A percentile compares a stretch with the other conserved stretches of the same genome.
phyloP scores from a whole-genome alignment of 2,113 vertebrate species.

The Pycnonotus jocosus region DNA sequence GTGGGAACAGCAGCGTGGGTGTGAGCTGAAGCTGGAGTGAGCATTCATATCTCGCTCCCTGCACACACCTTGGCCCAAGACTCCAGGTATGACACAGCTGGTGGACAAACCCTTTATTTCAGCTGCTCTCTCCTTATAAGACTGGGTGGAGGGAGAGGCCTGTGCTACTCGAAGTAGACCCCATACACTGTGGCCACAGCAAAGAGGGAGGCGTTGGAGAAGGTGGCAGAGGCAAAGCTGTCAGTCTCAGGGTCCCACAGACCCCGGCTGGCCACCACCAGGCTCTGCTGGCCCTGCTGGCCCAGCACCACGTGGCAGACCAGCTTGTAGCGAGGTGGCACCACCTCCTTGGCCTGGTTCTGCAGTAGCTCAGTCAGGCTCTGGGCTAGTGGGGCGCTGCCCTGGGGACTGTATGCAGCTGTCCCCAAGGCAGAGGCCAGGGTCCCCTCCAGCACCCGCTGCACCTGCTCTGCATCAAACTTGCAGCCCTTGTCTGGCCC shows the following conservation, averaged over 20 bases:
- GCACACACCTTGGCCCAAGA: background rate
- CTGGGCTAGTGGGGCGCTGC: constrained; percentile 27
- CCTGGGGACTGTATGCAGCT: constrained; percentile 31
- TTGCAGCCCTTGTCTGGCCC: constrained; percentile 51
- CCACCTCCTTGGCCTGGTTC: constrained; percentile 58
- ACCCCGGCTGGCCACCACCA: constrained; percentile 66
- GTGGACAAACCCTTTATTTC: constrained; percentile 51
- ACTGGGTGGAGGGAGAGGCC: background rate
- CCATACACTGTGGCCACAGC: constrained; percentile 73
- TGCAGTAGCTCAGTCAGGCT: constrained; percentile 69
- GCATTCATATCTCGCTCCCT: background rate
- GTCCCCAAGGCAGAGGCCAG: constrained; percentile 33
- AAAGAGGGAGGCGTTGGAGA: constrained; percentile 72
- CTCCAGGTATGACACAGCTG: background rate
- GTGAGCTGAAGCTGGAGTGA: background rate
- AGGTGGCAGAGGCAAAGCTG: constrained; percentile 66
- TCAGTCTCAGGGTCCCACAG: constrained; percentile 70
- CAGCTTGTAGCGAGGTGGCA: constrained; percentile 77
- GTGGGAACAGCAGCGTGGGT: background rate
- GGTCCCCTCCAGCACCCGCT: constrained; percentile 43
- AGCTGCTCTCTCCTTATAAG: background rate
- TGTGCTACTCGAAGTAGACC: constrained; percentile 71
- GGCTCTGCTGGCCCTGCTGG: constrained; percentile 62
- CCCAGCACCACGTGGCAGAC: constrained; percentile 76
- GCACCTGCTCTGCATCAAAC: constrained; percentile 35